phyloP scores from a whole-genome alignment of 2,888 invertebrate genomes.

The Digitonthophagus gazella region DNA sequence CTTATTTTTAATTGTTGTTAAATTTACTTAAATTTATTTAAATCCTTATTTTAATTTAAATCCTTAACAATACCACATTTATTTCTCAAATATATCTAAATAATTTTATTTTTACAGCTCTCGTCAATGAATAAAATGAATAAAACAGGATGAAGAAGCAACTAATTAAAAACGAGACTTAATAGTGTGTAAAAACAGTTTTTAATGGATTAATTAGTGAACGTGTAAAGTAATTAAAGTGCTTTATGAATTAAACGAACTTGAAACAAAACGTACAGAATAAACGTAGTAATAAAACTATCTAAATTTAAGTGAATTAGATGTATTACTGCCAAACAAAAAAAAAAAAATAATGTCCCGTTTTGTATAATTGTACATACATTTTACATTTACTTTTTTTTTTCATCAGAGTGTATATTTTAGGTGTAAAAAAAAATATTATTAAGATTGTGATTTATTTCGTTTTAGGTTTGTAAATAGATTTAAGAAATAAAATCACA shows the following conservation, averaged over 20 bases:
- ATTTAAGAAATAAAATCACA: background rate
- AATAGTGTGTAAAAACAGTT: background rate
- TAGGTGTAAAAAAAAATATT: background rate
- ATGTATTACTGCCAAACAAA: background rate
- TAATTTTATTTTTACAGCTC: slow-evolving; percentile 23
- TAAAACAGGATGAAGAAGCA: slow-evolving; percentile 3
- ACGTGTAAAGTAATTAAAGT: background rate
- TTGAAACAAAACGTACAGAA: background rate
- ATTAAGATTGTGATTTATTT: background rate
- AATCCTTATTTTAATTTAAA: too few species aligned
- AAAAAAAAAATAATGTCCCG: background rate
- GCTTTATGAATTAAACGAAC: background rate
- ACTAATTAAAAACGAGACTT: background rate
- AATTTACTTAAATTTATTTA: too few species aligned
- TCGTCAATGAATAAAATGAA: slow-evolving; percentile 18
- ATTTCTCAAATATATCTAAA: too few species aligned
- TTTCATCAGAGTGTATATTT: background rate
- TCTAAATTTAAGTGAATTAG: background rate
- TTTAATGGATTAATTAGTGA: background rate
- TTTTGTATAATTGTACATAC: background rate
- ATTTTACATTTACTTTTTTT: background rate
- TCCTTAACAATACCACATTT: too few species aligned
- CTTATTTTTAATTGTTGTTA: background rate
- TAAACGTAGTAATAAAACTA: background rate
- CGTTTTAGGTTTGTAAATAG: background rate